Percentiles rank a stretch among this genome's conserved stretches.
These are phyloP conservation scores for Ursus arctos DNA, from an alignment of 2,113 vertebrate species.

Conservation along the genomic window DNA sequence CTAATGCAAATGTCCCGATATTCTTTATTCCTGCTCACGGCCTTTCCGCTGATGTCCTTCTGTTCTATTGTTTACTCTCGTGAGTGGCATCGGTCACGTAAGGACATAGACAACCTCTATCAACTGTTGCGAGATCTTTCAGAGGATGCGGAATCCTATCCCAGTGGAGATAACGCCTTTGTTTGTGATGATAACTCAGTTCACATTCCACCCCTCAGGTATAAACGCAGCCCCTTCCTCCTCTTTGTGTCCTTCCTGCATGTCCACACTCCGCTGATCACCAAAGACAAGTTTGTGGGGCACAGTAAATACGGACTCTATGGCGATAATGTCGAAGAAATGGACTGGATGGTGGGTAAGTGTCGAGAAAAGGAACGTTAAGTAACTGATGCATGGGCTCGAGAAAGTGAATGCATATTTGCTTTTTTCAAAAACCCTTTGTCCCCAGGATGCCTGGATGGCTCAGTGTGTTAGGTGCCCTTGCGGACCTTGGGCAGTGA, in stretches of 20 bases:
- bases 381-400: accelerated
- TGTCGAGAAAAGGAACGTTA: accelerated
- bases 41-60: accelerated
- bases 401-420: neutral
- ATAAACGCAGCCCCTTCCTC: constrained; percentile 88
- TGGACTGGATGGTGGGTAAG: constrained; percentile 92
- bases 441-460: too few species aligned
- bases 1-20: neutral
- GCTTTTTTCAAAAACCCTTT: too few species aligned
- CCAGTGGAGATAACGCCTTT: too few species aligned
- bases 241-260: constrained; percentile 91
- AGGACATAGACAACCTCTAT: accelerated
- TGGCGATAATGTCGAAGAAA: constrained; percentile 91
- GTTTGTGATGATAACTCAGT: accelerated
- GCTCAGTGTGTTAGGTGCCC: too few species aligned
- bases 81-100: accelerated
- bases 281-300: constrained; percentile 86
- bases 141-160: accelerated
- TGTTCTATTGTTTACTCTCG: accelerated
- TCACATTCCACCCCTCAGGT: neutral
- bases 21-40: neutral
- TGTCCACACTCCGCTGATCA: constrained; percentile 87
- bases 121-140: neutral
- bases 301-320: constrained; percentile 90
- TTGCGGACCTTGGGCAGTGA: accelerated